A percentile compares a stretch with the other conserved stretches of the same genome.
phyloP scores from a whole-genome alignment of 2,888 invertebrate genomes.

The Zeuzera pyrina region DNA sequence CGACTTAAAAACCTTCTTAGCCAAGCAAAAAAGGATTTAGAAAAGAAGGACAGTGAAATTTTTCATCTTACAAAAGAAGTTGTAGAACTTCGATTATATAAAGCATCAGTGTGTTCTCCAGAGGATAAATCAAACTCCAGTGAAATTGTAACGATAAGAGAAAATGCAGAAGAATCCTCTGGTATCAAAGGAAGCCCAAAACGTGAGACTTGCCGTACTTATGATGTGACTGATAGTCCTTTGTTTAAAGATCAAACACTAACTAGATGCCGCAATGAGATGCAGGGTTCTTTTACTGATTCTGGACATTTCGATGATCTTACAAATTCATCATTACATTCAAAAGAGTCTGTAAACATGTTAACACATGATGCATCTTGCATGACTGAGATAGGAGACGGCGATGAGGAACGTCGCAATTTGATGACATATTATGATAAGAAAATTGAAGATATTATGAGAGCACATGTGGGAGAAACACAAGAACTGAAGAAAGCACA shows the following conservation, averaged over 20 bases:
- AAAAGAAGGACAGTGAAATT: constrained; percentile 88
- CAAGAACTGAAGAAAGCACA: constrained; percentile 84
- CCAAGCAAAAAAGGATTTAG: constrained; percentile 83
- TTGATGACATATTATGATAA: constrained; percentile 82
- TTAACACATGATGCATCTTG: constrained; percentile 69
- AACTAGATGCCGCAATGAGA: constrained; percentile 68
- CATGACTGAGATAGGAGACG: constrained; percentile 66
- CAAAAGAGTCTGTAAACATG: constrained; percentile 79
- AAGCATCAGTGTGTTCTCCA: constrained; percentile 84
- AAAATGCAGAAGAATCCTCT: constrained; percentile 71
- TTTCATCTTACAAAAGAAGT: constrained; percentile 83
- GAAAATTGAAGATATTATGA: constrained; percentile 82
- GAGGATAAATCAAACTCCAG: constrained; percentile 86
- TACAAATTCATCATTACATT: constrained; percentile 82
- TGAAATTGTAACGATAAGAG: constrained; percentile 81
- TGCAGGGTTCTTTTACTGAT: constrained; percentile 86
- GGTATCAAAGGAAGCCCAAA: constrained; percentile 45
- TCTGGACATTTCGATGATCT: constrained; percentile 91
- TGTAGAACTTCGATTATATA: constrained; percentile 84
- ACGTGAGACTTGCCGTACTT: constrained; percentile 52
- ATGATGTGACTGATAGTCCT: constrained; percentile 62
- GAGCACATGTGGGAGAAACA: constrained; percentile 73
- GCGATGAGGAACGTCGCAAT: constrained; percentile 77
- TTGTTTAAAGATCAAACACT: constrained; percentile 61
- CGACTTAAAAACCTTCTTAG: constrained; percentile 80